phyloP scores from a whole-genome alignment of 2,113 vertebrate species.

The Paramisgurnus dabryanus region DNA sequence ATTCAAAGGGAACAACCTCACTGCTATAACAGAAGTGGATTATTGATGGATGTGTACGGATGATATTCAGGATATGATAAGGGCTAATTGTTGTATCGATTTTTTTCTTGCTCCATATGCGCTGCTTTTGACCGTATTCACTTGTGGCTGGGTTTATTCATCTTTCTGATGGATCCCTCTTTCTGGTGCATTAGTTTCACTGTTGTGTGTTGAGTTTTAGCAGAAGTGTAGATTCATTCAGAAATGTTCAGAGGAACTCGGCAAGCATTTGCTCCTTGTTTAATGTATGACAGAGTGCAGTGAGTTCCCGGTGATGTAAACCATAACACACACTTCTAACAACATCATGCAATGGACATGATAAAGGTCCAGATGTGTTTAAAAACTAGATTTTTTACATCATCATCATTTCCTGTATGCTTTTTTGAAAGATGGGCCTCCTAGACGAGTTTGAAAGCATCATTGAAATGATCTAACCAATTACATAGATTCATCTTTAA shows the following conservation, averaged over 20 bases:
- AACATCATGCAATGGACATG: not conserved
- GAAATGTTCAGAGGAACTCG: not conserved
- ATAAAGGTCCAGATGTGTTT: not conserved
- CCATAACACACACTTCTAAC: not conserved
- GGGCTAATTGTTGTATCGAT: slow-evolving; percentile 20
- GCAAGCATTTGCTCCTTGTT: not conserved
- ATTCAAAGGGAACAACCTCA: not conserved
- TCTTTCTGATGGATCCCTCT: not conserved
- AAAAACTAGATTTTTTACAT: not conserved
- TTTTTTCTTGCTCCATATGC: slow-evolving; percentile 10
- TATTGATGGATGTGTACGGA: slow-evolving; percentile 45
- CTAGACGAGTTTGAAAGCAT: not conserved
- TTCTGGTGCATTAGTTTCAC: not conserved
- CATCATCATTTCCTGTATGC: not conserved
- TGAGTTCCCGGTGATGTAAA: not conserved
- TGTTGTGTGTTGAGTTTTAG: not conserved
- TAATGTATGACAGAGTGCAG: not conserved
- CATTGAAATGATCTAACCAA: slow-evolving; percentile 1
- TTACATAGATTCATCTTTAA: not conserved
- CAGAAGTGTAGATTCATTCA: not conserved
- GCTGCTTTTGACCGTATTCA: not conserved
- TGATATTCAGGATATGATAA: slow-evolving; percentile 50
- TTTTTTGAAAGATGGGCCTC: not conserved
- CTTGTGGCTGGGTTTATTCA: not conserved
- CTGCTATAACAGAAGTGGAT: slow-evolving; percentile 37